These are phyloP conservation scores for Chionis minor DNA, from an alignment of 2,113 vertebrate species.

Conservation along the genomic window DNA sequence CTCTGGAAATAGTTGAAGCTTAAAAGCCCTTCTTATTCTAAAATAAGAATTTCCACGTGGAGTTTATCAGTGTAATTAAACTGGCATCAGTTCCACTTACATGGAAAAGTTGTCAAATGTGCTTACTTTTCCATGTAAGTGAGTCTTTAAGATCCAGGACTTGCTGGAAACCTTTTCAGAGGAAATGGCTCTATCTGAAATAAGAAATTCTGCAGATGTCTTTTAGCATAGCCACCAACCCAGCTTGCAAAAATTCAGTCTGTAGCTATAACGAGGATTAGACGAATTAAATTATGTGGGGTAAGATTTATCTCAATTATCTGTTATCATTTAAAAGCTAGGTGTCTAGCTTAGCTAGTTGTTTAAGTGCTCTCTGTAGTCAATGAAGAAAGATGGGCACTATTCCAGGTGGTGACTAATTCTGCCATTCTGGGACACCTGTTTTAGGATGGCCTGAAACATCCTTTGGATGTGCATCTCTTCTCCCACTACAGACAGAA, in stretches of 20 bases:
- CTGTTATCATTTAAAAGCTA: not conserved
- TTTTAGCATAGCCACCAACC: not conserved
- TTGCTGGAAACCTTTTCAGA: not conserved
- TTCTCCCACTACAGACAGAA: not conserved
- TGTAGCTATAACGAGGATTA: not conserved
- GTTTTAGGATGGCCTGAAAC: not conserved
- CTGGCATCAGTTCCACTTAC: not conserved
- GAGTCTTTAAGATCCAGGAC: not conserved
- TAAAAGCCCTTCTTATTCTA: not conserved
- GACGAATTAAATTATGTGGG: not conserved
- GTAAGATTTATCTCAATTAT: not conserved
- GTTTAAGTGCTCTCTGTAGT: not conserved
- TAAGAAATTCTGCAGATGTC: not conserved
- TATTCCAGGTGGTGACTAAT: not conserved
- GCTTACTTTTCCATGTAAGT: not conserved
- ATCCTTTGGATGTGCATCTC: not conserved
- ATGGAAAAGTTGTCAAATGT: not conserved
- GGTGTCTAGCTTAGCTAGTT: not conserved
- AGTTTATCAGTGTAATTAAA: constrained; percentile 4
- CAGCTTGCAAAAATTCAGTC: not conserved
- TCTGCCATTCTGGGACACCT: not conserved
- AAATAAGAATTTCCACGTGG: not conserved
- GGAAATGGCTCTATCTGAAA: not conserved
- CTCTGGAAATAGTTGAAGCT: not conserved
- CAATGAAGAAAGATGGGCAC: not conserved